phyloP scores from a whole-genome alignment of 2,888 invertebrate species.

The Eupithecia abbreviata region DNA sequence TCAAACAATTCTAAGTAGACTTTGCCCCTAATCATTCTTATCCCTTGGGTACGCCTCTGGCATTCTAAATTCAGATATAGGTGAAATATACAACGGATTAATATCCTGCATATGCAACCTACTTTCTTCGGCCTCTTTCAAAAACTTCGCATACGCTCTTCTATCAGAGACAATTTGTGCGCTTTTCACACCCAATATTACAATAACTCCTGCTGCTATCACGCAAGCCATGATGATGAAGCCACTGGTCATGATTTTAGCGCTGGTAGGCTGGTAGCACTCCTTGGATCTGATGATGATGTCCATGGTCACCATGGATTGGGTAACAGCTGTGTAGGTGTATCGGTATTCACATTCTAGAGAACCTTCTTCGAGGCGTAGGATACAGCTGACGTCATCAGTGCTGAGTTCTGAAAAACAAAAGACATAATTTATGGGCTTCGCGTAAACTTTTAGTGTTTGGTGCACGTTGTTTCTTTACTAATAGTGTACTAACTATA shows the following conservation, averaged over 20 bases:
- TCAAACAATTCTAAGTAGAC: not conserved
- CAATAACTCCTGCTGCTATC: conserved; percentile 73
- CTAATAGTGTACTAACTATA: too few relatives aligned
- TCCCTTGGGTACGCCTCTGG: conserved; percentile 80
- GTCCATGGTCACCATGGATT: conserved; percentile 63
- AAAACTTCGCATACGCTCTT: conserved; percentile 81
- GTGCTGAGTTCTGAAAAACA: conserved; percentile 51
- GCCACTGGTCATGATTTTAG: conserved; percentile 65
- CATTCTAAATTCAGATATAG: conserved; percentile 81
- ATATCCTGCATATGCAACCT: conserved; percentile 69
- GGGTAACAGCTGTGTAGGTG: conserved; percentile 65
- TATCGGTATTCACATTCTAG: conserved; percentile 73
- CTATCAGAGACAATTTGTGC: conserved; percentile 78
- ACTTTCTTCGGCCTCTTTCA: conserved; percentile 72
- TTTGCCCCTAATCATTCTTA: conserved; percentile 58
- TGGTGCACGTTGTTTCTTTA: too few relatives aligned
- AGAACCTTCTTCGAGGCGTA: conserved; percentile 60
- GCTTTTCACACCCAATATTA: conserved; percentile 70
- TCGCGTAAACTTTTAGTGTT: too few relatives aligned
- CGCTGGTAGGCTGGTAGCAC: conserved; percentile 69
- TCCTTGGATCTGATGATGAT: conserved; percentile 67
- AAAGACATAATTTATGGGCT: not conserved
- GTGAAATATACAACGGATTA: conserved; percentile 87
- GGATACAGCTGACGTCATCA: conserved; percentile 65
- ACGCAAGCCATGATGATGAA: conserved; percentile 74